Evolutionary conservation across 2,113 vertebrate genomes (phyloP), one percentile per base, ranked within the genome.

Genomic region (Pantherophis guttatus): DNA sequence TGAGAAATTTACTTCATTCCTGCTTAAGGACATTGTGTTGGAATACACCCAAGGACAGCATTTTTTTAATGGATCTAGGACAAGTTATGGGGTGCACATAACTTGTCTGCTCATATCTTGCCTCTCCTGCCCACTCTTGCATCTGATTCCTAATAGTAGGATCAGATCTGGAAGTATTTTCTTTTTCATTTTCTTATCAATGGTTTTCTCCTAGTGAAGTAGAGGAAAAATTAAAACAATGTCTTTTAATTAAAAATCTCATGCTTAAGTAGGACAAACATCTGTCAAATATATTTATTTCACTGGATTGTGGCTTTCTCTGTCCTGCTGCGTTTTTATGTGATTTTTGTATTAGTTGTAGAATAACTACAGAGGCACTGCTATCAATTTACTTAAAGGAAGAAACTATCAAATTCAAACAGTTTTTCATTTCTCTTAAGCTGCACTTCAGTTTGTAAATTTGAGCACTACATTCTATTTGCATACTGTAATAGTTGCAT

Each of bases 241-340:
- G 91, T 93, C 90, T 94, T n/a, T 88, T 29, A 92, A 90, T 89
- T 94, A 52, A 91, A 94, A 89, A 81, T 8, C 93, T 95, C 89
- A 33, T 57, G 33, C 19, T 87, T 1, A 6, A 91, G 70, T 19
- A 85, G 29, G 1, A 62, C 11, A 0, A 8, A 55, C 91, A 93
- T 90, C 87, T 70, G 29, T 50, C 55, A 26, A 29, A 92, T 86
- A 89, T 44, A 3, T 94, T 29, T 48, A 59, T 91, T 93, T 85
- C 86, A 0, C 0, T 0, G 85, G 94, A 50, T 92, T 91, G 11
- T 62, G 75, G 6, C 59, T 91, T 93, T 59, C 85, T 39, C 44
- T 81, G 93, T 90, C 90, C 92, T 81, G 91, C 91, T 94, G 94
- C 6, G 92, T 90, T 55, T 24, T 86, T 89, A 91, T 33, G 86